Evolutionary conservation across 2,888 invertebrate species (phyloP), one percentile per base, ranked within the genome.

Genomic region (Rhogogaster chlorosoma): DNA sequence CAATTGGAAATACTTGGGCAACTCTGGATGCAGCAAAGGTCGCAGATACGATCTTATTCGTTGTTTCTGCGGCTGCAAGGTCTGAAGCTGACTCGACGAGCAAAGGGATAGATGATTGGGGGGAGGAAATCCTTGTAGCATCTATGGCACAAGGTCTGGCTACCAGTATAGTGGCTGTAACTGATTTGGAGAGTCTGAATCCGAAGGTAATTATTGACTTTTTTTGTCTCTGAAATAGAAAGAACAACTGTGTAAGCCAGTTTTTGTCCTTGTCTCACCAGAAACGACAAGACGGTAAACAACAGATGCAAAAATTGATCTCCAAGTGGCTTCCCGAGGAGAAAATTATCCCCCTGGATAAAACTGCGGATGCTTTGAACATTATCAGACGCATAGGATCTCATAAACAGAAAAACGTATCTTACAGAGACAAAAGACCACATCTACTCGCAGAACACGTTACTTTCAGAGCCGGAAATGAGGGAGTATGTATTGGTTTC

Each of bases 131-230:
- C 29, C 94, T 99, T 32, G 96, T 96, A 26, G 95, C 97, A 89
- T 95, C 97, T 6, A 95, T 97, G 92, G 97, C 97, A 2, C 99
- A 99, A 93, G 96, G 97, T 36, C 92, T 97, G 83, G 98, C 99
- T 0, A 96, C 98, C 0, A 96, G 97, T 0, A 94, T 97, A 67
- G 95, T 98, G 67, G 96, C 96, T 0, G 93, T 97, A 5, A 96
- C 96, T 94, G 97, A 97, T 90, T 94, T 97, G 83, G 97, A 97
- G 92, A 96, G 95, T 80, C 94, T 98, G 12, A 95, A 96, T 86
- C 95, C 96, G 0, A 97, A 97, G 91, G 94, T 94, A 38, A 22
- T 10, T 15, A 12, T 6, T 61, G 32, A 18, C 1, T 32, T 36
- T 61, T 57, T 9, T 22, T 22, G 2, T 10, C n/a, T 12, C 38